Evolutionary conservation across 2,888 invertebrate species (phyloP).

Genomic region (Melieria picta): DNA sequence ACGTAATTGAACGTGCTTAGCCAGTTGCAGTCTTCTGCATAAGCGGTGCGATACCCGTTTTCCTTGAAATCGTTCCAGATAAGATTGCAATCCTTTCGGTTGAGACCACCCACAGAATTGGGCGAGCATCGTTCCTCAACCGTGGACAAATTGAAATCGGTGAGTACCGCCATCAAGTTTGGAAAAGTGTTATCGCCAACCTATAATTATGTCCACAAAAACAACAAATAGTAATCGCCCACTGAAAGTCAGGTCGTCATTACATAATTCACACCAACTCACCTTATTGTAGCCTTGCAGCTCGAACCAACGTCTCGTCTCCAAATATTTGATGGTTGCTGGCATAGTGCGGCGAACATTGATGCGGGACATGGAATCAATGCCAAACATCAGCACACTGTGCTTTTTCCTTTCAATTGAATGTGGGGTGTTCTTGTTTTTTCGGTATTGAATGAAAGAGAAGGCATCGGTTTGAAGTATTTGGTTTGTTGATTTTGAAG

Average conservation of each 20-base stretch:
- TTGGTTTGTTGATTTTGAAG: constrained; percentile 47
- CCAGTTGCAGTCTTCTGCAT: constrained; percentile 77
- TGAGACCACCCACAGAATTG: constrained; percentile 69
- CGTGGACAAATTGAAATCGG: constrained; percentile 71
- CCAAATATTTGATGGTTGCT: constrained; percentile 73
- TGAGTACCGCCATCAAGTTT: constrained; percentile 82
- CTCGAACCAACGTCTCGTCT: constrained; percentile 74
- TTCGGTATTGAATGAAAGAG: constrained; percentile 68
- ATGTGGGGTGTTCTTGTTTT: constrained; percentile 59
- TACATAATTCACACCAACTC: constrained; percentile 25
- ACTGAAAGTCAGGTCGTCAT: constrained; percentile 65
- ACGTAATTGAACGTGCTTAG: constrained; percentile 76
- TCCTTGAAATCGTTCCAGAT: constrained; percentile 80
- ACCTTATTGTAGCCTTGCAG: constrained; percentile 79
- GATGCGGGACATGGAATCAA: constrained; percentile 84
- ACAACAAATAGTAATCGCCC: constrained; percentile 87
- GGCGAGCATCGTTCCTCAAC: constrained; percentile 68
- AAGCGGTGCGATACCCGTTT: constrained; percentile 79
- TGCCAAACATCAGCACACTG: constrained; percentile 81
- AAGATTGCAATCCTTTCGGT: constrained; percentile 72
- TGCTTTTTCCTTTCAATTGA: constrained; percentile 60
- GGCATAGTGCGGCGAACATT: constrained; percentile 81
- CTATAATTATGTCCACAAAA: constrained; percentile 76
- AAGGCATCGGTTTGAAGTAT: constrained; percentile 66
- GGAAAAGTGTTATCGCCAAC: constrained; percentile 88